A percentile compares a stretch with the other conserved stretches of the same genome.
These are phyloP conservation scores for Muscicapa striata DNA, from an alignment of 2,797 vertebrate genomes.

Conservation along the genomic window DNA sequence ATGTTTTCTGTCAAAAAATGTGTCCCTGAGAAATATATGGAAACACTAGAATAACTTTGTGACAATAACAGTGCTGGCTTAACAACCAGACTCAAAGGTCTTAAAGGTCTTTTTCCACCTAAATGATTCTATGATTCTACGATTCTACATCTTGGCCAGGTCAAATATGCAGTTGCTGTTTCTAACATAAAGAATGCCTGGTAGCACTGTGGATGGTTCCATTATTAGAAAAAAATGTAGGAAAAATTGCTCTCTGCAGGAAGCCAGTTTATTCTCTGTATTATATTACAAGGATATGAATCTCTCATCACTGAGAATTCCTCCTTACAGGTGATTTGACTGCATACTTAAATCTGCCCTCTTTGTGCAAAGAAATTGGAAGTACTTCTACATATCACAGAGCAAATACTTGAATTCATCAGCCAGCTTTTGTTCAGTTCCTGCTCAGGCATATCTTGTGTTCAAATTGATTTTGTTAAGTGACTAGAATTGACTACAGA, in stretches of 20 bases:
- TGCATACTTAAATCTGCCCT: background rate
- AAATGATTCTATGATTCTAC: background rate
- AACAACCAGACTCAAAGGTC: background rate
- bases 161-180: background rate
- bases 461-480: slow-evolving; percentile 2
- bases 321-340: background rate
- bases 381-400: background rate
- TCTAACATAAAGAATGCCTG: background rate
- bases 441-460: background rate
- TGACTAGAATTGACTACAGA: background rate
- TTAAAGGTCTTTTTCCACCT: background rate
- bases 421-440: background rate
- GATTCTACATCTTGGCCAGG: background rate
- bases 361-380: background rate
- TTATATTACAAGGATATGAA: background rate
- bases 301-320: background rate
- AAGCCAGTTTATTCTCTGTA: background rate
- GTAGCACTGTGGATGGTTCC: background rate
- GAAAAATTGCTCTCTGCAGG: background rate
- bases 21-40: background rate
- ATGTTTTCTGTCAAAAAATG: background rate
- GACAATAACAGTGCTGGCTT: background rate
- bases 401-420: background rate
- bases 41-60: background rate
- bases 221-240: background rate